Percentiles rank a stretch among this genome's conserved stretches.
Evolutionary conservation across 2,888 invertebrate genomes (phyloP).

Genomic region (Stegophylla sp.): DNA sequence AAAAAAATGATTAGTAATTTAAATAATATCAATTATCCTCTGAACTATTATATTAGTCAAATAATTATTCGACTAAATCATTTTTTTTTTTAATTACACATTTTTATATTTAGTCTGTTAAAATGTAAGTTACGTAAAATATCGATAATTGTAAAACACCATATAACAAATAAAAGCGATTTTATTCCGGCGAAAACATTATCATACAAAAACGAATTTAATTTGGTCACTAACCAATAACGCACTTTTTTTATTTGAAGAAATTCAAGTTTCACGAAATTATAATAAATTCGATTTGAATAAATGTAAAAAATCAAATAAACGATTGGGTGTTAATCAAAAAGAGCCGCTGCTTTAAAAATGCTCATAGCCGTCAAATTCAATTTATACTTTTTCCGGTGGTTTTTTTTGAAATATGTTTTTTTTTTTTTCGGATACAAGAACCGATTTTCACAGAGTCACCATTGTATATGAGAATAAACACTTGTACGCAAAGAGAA

Average conservation of each 20-base stretch:
- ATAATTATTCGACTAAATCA: too few relatives aligned
- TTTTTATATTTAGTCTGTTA: too few relatives aligned
- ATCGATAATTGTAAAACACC: too few relatives aligned
- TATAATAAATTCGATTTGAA: constrained; percentile 11
- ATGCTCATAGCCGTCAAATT: neutral
- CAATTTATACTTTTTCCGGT: constrained; percentile 9
- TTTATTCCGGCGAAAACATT: neutral
- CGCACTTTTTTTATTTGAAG: neutral
- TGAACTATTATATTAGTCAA: too few relatives aligned
- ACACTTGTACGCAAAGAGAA: neutral
- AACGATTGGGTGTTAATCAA: neutral
- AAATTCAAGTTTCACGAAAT: neutral
- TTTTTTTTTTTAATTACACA: too few relatives aligned
- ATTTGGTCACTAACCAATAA: neutral
- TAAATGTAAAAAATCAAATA: constrained; percentile 23
- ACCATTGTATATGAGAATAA: neutral
- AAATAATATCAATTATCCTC: too few relatives aligned
- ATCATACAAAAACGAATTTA: neutral
- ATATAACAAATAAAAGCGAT: neutral
- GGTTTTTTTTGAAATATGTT: constrained; percentile 8
- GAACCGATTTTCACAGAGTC: neutral
- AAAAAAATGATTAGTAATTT: too few relatives aligned
- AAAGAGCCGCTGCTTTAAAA: neutral
- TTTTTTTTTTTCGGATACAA: neutral
- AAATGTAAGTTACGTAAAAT: too few relatives aligned